Conservation (phyloP, 1,140 invertebrate genomes). For the Drosophila kepulauana region DNA sequence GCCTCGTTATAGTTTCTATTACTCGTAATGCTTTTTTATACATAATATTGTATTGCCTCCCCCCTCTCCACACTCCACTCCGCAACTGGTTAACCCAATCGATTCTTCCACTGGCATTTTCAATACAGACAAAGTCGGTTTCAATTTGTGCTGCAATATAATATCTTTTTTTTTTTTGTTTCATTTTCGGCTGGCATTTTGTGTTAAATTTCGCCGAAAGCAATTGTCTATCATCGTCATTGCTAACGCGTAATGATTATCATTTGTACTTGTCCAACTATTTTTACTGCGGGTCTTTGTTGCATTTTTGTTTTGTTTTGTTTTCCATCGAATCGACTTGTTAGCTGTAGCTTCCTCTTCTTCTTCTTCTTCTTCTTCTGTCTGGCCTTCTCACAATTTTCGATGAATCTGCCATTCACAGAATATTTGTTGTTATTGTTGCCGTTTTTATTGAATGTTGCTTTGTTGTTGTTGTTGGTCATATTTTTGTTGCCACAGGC, state of each 20-base stretch:
- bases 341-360: background rate
- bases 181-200: constrained; percentile 57
- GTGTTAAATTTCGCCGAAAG: constrained; percentile 69
- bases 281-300: constrained; percentile 28
- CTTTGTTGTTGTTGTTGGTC: constrained; percentile 10
- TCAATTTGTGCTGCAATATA: constrained; percentile 35
- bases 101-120: constrained; percentile 45
- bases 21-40: constrained; percentile 19
- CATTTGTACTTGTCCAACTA: constrained; percentile 47
- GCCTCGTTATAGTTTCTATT: constrained; percentile 59
- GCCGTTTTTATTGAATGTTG: background rate
- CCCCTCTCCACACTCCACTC: background rate
- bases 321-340: constrained; percentile 30
- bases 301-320: constrained; percentile 5
- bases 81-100: constrained; percentile 26
- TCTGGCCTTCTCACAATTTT: constrained; percentile 32
- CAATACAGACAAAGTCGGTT: constrained; percentile 11
- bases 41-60: background rate
- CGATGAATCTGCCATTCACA: constrained; percentile 24
- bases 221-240: constrained; percentile 71
- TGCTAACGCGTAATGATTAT: constrained; percentile 52
- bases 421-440: constrained; percentile 4
- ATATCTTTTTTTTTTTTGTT: background rate
- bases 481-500: constrained; percentile 4
- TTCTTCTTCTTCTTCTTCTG: constrained; percentile 26